These are phyloP conservation scores for Elymnias hypermnestra DNA, from an alignment of 1,140 invertebrate genomes.

Conservation along the genomic window DNA sequence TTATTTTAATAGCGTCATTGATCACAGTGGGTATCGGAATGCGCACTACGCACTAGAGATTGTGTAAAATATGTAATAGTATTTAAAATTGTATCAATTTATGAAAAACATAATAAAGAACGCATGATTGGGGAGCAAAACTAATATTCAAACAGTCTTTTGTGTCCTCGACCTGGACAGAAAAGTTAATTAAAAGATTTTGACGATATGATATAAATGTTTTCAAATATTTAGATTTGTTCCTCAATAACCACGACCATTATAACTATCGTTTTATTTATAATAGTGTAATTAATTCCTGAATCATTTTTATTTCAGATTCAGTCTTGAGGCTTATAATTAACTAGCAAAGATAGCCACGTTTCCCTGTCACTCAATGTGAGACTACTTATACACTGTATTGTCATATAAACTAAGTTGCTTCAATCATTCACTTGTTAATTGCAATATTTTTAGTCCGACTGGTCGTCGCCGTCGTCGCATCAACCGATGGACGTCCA, in stretches of 20 bases:
- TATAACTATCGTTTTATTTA: slow-evolving; percentile 3
- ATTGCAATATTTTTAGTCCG: too few species aligned
- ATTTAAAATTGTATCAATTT: slow-evolving; percentile 27
- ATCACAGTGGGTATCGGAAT: slow-evolving; percentile 26
- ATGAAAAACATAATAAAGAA: slow-evolving; percentile 42
- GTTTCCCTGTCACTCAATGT: too few species aligned
- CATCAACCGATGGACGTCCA: too few species aligned
- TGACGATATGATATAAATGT: slow-evolving; percentile 24
- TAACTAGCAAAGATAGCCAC: too few species aligned
- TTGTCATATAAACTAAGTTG: too few species aligned
- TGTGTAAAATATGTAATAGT: slow-evolving; percentile 30
- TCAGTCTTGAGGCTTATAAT: too few species aligned
- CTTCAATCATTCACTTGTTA: too few species aligned
- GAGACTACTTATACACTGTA: too few species aligned
- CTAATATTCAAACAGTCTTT: slow-evolving; percentile 31
- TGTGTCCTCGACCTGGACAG: slow-evolving; percentile 25
- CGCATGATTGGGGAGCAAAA: slow-evolving; percentile 55
- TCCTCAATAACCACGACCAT: slow-evolving; percentile 51
- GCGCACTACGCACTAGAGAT: slow-evolving; percentile 12
- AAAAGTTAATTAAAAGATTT: slow-evolving; percentile 31
- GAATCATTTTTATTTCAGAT: too few species aligned
- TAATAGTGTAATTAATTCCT: too few species aligned
- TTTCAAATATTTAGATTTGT: slow-evolving; percentile 57
- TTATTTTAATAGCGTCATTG: slow-evolving; percentile 2
- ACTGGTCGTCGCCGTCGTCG: too few species aligned